A percentile compares a stretch with the other conserved stretches of the same genome.
phyloP scores from a whole-genome alignment of 2,888 invertebrate genomes.

The Nymphalis polychloros region DNA sequence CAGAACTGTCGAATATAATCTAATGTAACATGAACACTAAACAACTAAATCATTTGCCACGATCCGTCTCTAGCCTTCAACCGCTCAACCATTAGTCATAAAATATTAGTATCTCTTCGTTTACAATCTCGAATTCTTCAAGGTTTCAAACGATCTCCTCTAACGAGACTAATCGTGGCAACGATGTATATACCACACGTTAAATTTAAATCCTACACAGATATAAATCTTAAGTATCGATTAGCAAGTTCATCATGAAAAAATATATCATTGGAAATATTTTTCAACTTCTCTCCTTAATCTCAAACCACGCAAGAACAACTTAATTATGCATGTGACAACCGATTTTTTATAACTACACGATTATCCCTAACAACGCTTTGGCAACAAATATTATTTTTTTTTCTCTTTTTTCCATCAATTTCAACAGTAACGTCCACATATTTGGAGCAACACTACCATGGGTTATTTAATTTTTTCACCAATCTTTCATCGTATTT shows the following conservation, averaged over 20 bases:
- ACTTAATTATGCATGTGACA: slow-evolving; percentile 80
- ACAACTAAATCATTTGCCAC: slow-evolving; percentile 74
- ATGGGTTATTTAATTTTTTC: slow-evolving; percentile 46
- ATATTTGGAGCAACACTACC: slow-evolving; percentile 66
- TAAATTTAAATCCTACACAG: slow-evolving; percentile 79
- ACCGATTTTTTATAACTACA: slow-evolving; percentile 79
- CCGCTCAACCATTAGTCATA: slow-evolving; percentile 15
- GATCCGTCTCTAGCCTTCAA: slow-evolving; percentile 51
- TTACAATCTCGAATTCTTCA: slow-evolving; percentile 27
- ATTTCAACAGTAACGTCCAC: slow-evolving; percentile 70
- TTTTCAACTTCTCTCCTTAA: slow-evolving; percentile 78
- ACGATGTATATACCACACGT: slow-evolving; percentile 74
- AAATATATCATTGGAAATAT: slow-evolving; percentile 82
- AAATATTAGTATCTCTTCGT: slow-evolving; percentile 8
- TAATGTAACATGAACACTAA: slow-evolving; percentile 81
- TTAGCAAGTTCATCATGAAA: slow-evolving; percentile 81
- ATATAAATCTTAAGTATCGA: slow-evolving; percentile 79
- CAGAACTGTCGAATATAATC: slow-evolving; percentile 71
- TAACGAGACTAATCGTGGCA: slow-evolving; percentile 55
- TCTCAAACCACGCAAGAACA: slow-evolving; percentile 78
- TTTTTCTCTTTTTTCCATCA: slow-evolving; percentile 56
- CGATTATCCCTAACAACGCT: slow-evolving; percentile 79
- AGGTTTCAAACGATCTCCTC: slow-evolving; percentile 33
- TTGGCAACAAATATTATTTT: slow-evolving; percentile 81
- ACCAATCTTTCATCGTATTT: slow-evolving; percentile 57